A percentile compares a stretch with the other conserved stretches of the same genome.
These are phyloP conservation scores for Aspiorhynchus laticeps DNA, from an alignment of 2,113 vertebrate species.

Conservation along the genomic window DNA sequence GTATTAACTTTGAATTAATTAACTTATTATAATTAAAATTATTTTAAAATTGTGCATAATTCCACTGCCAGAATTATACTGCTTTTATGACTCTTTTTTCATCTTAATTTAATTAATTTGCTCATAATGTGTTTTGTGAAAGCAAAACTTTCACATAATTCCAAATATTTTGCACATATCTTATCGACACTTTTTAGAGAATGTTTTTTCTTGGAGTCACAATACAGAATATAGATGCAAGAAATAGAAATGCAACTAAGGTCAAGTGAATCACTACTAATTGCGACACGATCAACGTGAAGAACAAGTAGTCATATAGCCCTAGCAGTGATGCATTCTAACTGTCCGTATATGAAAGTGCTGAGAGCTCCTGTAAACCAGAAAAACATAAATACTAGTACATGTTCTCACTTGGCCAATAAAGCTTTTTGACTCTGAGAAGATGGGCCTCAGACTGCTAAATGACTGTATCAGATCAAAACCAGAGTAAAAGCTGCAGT, in stretches of 20 bases:
- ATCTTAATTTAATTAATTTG: too few relatives aligned
- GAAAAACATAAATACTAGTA: too few relatives aligned
- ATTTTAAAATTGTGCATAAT: not conserved
- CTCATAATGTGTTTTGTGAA: too few relatives aligned
- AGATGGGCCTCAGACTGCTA: not conserved
- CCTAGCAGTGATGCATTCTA: not conserved
- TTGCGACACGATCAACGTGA: not conserved
- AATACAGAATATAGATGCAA: not conserved
- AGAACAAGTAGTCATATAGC: not conserved
- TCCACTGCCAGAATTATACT: too few relatives aligned
- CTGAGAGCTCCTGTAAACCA: not conserved
- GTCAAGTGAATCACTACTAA: not conserved
- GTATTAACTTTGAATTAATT: too few relatives aligned
- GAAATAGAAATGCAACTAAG: not conserved
- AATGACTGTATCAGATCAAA: conserved; percentile 7
- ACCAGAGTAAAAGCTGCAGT: not conserved
- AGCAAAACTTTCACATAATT: too few relatives aligned
- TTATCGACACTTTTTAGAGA: too few relatives aligned
- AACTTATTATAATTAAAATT: not conserved
- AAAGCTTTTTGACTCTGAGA: not conserved
- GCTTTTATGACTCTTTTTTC: not conserved
- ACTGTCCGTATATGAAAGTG: not conserved
- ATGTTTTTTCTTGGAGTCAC: too few relatives aligned
- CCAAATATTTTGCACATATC: too few relatives aligned
- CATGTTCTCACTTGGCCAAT: not conserved